Conservation (phyloP, 1,140 invertebrate genomes). For the Campoletis sonorensis region DNA sequence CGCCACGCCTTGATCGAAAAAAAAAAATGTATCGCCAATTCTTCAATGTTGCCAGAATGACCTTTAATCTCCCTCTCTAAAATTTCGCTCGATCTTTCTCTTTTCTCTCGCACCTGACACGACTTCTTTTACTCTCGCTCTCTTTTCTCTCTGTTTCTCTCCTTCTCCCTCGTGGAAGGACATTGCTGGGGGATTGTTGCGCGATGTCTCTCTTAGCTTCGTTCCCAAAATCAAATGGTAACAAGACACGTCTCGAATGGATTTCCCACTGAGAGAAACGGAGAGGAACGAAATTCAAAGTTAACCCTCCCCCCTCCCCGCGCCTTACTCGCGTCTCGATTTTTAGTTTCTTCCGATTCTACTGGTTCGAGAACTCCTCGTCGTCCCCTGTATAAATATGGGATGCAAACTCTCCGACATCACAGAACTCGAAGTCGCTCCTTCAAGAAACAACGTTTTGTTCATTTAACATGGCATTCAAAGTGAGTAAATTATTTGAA, state of each 20-base stretch:
- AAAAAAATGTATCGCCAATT: too few species aligned
- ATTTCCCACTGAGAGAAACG: neutral
- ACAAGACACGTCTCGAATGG: neutral
- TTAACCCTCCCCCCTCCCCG: neutral
- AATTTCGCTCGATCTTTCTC: too few species aligned
- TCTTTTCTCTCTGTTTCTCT: neutral
- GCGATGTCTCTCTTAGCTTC: neutral
- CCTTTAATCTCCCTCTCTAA: too few species aligned
- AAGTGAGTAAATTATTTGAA: slow-evolving; percentile 56
- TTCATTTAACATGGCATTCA: slow-evolving; percentile 62
- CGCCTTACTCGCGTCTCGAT: too few species aligned
- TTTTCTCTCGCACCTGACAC: too few species aligned
- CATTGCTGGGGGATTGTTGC: neutral
- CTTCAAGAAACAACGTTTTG: slow-evolving; percentile 45
- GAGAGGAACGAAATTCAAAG: neutral
- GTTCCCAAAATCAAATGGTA: neutral
- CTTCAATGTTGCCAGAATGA: too few species aligned
- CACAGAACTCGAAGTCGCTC: slow-evolving; percentile 55
- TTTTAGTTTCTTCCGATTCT: neutral
- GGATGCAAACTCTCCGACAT: slow-evolving; percentile 39
- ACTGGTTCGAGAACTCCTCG: slow-evolving; percentile 34
- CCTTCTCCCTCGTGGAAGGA: neutral
- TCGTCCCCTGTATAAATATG: slow-evolving; percentile 59
- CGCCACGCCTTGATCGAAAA: too few species aligned
- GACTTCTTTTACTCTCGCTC: neutral